phyloP scores from a whole-genome alignment of 2,113 vertebrate species.

The Meleagris gallopavo region DNA sequence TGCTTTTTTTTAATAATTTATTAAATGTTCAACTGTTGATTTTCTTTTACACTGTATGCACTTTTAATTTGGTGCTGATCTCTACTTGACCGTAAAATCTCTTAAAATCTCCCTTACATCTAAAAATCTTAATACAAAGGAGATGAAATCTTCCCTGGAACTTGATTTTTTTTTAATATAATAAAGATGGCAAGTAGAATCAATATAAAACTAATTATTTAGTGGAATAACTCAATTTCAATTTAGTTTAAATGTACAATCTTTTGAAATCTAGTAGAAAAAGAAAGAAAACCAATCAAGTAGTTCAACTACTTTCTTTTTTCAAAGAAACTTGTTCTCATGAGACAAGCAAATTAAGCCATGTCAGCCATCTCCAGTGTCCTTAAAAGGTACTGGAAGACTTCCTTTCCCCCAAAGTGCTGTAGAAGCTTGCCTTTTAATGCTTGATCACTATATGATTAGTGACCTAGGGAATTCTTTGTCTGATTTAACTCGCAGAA shows the following conservation, averaged over 20 bases:
- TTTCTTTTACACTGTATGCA: background rate
- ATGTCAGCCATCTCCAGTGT: background rate
- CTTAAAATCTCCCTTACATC: background rate
- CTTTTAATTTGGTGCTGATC: background rate
- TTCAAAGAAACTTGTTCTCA: background rate
- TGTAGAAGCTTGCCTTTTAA: background rate
- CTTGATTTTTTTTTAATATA: background rate
- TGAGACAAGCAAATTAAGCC: background rate
- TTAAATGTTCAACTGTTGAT: background rate
- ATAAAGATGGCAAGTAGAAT: background rate
- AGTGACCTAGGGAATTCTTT: background rate
- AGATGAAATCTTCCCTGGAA: background rate
- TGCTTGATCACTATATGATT: background rate
- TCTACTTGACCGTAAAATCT: background rate
- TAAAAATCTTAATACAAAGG: background rate
- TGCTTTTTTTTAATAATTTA: background rate
- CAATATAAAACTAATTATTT: constrained; percentile 15
- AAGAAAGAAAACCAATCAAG: background rate
- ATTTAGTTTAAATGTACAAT: background rate
- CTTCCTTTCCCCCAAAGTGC: background rate
- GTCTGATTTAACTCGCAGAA: background rate
- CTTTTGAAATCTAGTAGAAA: background rate
- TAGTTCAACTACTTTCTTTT: background rate
- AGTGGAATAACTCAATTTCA: background rate
- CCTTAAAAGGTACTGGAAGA: background rate